Conservation (phyloP, 2,113 vertebrate genomes). For the Ranitomeya imitator region DNA sequence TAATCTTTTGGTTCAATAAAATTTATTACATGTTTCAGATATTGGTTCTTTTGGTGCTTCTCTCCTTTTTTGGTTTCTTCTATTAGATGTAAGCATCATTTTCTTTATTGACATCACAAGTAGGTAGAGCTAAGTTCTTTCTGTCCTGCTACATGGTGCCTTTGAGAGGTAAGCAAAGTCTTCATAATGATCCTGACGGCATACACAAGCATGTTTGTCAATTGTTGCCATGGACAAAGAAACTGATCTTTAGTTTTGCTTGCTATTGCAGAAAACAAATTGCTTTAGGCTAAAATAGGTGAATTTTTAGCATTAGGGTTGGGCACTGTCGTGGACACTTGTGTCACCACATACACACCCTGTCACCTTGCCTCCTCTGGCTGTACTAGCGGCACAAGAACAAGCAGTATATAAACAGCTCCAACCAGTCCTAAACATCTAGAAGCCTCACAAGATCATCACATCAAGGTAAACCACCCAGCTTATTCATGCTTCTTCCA, state of each 20-base stretch:
- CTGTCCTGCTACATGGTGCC: no score
- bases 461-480: not conserved
- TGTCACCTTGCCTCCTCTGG: not conserved
- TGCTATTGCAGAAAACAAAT: not conserved
- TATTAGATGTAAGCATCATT: no score
- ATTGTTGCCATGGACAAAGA: not conserved
- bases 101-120: no score
- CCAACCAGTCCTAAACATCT: not conserved
- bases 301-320: not conserved
- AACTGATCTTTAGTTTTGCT: not conserved
- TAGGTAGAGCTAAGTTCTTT: no score
- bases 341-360: not conserved
- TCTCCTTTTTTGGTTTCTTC: no score
- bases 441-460: not conserved
- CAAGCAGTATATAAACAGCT: not conserved
- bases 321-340: not conserved
- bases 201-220: not conserved
- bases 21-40: no score
- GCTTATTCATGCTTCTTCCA: no score
- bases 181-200: no score
- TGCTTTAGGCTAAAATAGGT: conserved; percentile 7
- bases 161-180: no score
- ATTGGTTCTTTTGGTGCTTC: no score
- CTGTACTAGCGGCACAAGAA: not conserved
- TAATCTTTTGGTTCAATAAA: no score